phyloP scores from a whole-genome alignment of 1,140 invertebrate species.

The Drusus annulatus region DNA sequence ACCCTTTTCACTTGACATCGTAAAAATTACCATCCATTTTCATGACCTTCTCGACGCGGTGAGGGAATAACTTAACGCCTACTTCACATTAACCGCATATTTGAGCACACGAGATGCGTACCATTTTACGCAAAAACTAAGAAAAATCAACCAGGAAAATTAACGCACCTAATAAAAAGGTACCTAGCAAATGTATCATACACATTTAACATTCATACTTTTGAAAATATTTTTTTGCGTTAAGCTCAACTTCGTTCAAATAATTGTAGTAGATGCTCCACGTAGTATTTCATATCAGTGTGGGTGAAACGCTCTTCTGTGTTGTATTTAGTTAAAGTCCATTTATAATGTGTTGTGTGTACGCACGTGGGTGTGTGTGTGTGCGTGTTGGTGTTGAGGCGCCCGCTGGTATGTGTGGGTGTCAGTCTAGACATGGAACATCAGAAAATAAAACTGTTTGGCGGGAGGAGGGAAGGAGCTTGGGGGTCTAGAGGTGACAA shows the following conservation, averaged over 20 bases:
- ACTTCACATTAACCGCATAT: constrained; percentile 32
- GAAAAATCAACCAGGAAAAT: not conserved
- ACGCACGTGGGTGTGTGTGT: not conserved
- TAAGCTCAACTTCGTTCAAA: not conserved
- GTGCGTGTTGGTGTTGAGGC: constrained; percentile 18
- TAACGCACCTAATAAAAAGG: not conserved
- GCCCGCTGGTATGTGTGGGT: constrained; percentile 12
- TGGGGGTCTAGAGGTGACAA: too few species aligned
- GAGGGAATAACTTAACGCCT: constrained; percentile 27
- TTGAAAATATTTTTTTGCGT: not conserved
- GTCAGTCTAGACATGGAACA: constrained; percentile 20
- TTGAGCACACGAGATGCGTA: constrained; percentile 19
- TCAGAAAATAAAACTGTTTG: constrained; percentile 2
- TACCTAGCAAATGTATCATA: not conserved
- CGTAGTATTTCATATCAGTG: constrained; percentile 23
- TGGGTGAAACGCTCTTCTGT: not conserved
- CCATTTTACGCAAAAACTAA: constrained; percentile 4
- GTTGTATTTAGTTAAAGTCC: constrained; percentile 2
- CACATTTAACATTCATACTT: not conserved
- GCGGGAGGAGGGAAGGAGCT: not conserved
- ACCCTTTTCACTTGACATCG: not conserved
- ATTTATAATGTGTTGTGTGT: not conserved
- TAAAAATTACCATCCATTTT: not conserved
- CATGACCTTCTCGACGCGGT: not conserved
- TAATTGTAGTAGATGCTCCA: not conserved